phyloP scores from a whole-genome alignment of 2,888 invertebrate genomes.

The Phania funesta region DNA sequence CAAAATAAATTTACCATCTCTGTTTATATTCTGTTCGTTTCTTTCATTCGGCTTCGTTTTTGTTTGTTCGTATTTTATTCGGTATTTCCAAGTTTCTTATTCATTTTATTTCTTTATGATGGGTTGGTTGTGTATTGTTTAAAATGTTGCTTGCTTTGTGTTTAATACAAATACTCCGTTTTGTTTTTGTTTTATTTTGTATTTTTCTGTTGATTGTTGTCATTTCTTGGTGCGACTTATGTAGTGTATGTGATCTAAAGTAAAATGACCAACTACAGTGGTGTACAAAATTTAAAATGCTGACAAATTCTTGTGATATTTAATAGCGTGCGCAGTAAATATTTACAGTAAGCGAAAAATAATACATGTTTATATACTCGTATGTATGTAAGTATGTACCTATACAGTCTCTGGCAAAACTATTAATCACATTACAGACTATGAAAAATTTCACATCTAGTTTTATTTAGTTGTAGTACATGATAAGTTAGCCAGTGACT shows the following conservation, averaged over 20 bases:
- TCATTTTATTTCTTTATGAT: conserved; percentile 15
- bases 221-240: conserved; percentile 52
- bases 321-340: too few species aligned
- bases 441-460: too few species aligned
- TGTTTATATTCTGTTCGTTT: background rate
- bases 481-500: too few species aligned
- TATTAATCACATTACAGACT: too few species aligned
- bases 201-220: conserved; percentile 46
- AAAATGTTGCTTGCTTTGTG: conserved; percentile 14
- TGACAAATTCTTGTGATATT: background rate
- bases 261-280: conserved; percentile 50
- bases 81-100: conserved; percentile 56
- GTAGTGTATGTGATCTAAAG: conserved; percentile 26
- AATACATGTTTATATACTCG: too few species aligned
- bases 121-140: background rate
- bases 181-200: conserved; percentile 40
- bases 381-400: too few species aligned
- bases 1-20: background rate
- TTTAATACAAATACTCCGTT: conserved; percentile 22
- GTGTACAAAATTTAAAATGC: background rate
- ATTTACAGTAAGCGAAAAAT: too few species aligned
- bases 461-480: too few species aligned
- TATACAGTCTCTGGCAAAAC: too few species aligned
- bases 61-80: conserved; percentile 36
- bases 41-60: conserved; percentile 22